Evolutionary conservation across 2,113 vertebrate species (phyloP), one percentile per base, ranked within the genome.

Genomic region (Epinephelus fuscoguttatus): DNA sequence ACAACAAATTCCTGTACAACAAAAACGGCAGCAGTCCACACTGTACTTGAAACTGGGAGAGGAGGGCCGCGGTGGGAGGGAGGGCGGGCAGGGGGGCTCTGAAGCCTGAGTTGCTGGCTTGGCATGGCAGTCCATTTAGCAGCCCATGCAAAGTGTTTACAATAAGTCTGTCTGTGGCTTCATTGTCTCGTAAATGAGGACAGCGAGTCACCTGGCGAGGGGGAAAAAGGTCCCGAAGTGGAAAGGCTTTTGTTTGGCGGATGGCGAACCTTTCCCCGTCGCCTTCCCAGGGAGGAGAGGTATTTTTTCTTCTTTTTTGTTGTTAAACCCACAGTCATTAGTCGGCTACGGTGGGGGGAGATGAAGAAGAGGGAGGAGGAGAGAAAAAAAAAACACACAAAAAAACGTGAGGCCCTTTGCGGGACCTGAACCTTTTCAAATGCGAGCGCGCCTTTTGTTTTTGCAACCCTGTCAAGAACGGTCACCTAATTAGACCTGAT

Each of bases 401-500:
- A 81, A 86, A 94, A 96, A 96, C 95, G 95, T 96, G 95, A 95
- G 96, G 96, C 95, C 95, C 96, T 97, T 93, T 93, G 92, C 91
- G 95, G 96, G 97, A 97, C 96, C 96, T 95, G 94, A 95, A 96
- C 95, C 96, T 96, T 97, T 97, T 97, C 96, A 97, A 96, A 97
- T 87, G 96, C 92, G 94, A 96, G 94, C 74, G 86, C 95, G 94
- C 93, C 96, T 98, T 97, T 98, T 97, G 96, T 98, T 97, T 97
- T 97, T 96, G 95, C 95, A 96, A 92, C 95, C 96, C 95, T 96
- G 95, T 98, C 97, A 97, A 96, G 96, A 97, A 96, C 70, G 89
- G 95, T 97, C 97, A 96, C 96, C 97, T 98, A 99, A 99, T 99
- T 98, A 98, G 97, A 97, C 95, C 96, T 96, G 97, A 97, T 97